A percentile compares a stretch with the other conserved stretches of the same genome.
Evolutionary conservation across 2,113 vertebrate species (phyloP).

Genomic region (Arvicanthis niloticus): DNA sequence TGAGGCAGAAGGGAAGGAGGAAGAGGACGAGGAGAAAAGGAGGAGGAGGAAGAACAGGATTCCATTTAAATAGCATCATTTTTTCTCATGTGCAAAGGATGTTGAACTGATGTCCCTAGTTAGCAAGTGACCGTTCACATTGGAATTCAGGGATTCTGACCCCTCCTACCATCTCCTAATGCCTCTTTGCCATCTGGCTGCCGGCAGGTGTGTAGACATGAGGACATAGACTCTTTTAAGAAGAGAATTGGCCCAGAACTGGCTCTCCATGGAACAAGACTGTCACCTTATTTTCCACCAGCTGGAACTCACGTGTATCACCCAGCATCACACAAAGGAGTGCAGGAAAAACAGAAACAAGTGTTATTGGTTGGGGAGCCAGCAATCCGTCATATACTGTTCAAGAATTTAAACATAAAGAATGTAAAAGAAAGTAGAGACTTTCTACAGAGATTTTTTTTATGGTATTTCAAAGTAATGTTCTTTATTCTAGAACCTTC

Average conservation of each 20-base stretch:
- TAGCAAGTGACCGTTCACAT: neutral
- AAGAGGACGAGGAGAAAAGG: neutral
- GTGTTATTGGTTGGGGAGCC: neutral
- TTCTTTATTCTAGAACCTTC: neutral
- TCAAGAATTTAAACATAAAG: neutral
- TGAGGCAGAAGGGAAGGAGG: too few species aligned
- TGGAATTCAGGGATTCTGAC: neutral
- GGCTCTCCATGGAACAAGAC: neutral
- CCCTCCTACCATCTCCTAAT: neutral
- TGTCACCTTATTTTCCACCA: neutral
- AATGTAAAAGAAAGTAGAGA: neutral
- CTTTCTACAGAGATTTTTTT: neutral
- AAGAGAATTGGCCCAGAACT: neutral
- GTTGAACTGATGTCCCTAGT: neutral
- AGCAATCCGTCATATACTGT: neutral
- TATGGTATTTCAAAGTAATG: slow-evolving; percentile 28
- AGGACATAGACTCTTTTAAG: neutral
- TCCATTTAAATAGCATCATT: neutral
- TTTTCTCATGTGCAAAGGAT: neutral
- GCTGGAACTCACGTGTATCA: neutral
- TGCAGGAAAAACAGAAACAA: neutral
- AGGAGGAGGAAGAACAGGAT: neutral
- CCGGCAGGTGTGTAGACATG: neutral
- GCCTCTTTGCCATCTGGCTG: neutral
- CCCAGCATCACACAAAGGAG: neutral